phyloP scores from a whole-genome alignment of 2,797 vertebrate species.

The Hypotaenidia okinawae region DNA sequence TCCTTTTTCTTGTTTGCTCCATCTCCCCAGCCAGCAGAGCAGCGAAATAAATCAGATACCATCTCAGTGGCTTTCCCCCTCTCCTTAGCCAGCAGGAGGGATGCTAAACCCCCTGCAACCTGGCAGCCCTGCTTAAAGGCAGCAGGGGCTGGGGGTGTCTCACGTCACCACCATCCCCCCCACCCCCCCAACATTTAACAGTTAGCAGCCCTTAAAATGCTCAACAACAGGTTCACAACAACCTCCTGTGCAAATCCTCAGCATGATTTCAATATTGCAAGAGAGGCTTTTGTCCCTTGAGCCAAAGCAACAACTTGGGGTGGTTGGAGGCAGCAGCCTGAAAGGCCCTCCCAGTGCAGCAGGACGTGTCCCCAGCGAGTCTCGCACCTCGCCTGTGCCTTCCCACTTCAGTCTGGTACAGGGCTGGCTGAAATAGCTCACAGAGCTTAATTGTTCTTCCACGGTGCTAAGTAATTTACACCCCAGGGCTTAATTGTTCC shows the following conservation, averaged over 20 bases:
- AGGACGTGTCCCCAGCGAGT: accelerated
- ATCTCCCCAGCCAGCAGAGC: background rate
- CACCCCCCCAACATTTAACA: background rate
- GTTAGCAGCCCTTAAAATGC: background rate
- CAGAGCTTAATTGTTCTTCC: conserved; percentile 36
- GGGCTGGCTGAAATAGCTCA: background rate
- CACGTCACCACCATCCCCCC: too few relatives aligned
- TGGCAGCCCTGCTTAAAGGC: background rate
- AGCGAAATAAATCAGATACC: background rate
- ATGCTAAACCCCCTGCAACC: background rate
- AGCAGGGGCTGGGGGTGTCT: background rate
- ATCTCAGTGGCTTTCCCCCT: background rate
- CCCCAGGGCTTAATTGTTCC: conserved; percentile 19
- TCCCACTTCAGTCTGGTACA: background rate
- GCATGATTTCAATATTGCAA: background rate
- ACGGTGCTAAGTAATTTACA: background rate
- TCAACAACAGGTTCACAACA: background rate
- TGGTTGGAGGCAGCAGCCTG: background rate
- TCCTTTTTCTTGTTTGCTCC: background rate
- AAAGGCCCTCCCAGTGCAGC: accelerated
- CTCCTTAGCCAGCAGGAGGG: background rate
- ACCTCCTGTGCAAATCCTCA: background rate
- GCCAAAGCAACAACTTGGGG: background rate
- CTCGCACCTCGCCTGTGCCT: accelerated
- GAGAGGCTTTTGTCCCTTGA: background rate